Evolutionary conservation across 2,888 invertebrate species (phyloP), one percentile per base, ranked within the genome.

Genomic region (Netelia virgata): DNA sequence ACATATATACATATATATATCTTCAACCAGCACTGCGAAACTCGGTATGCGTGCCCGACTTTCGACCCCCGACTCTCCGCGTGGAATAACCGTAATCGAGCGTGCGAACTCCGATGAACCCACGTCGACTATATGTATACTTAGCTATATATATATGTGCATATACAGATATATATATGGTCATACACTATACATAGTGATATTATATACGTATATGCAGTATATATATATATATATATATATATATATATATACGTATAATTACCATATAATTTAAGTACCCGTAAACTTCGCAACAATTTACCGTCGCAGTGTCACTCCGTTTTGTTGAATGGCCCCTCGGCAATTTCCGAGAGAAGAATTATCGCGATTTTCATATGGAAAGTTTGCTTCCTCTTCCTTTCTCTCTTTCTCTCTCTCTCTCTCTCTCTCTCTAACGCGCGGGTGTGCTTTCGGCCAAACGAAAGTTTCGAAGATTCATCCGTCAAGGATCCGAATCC

Each of bases 101-200:
- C 83, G 77, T 78, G 84, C 77, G 82, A 84, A 84, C 81, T 74
- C 70, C 20, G 69, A 74, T 82, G 81, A 77, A 78, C 77, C 73
- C 69, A 23, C 41, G 57, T 9, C 1, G 5, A 47, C 47, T 47
- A 47, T 47, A 43, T 43, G 11, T 43, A 43, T 43, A 43, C 43
- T 2, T 43, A 1, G 43, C 1, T 8, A 10, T 43, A 43, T 43
- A 43, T 11, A 43, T 43, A 43, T 43, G 1, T 43, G 5, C 11
- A 43, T 43, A 43, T 43, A 11, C 3, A 3, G 8, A 3, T 3
- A 43, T 43, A 3, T n/a, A n/a, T n/a, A n/a, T n/a, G n/a, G n/a
- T n/a, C n/a, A n/a, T 14, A 3, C 20, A 18, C 6, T 70, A 41
- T 57, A 55, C 14, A 57, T 18, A 55, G 16, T 14, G 8, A 36